These are phyloP conservation scores for Oceanodroma leucorhoa DNA, from an alignment of 2,797 vertebrate species.

Conservation along the genomic window DNA sequence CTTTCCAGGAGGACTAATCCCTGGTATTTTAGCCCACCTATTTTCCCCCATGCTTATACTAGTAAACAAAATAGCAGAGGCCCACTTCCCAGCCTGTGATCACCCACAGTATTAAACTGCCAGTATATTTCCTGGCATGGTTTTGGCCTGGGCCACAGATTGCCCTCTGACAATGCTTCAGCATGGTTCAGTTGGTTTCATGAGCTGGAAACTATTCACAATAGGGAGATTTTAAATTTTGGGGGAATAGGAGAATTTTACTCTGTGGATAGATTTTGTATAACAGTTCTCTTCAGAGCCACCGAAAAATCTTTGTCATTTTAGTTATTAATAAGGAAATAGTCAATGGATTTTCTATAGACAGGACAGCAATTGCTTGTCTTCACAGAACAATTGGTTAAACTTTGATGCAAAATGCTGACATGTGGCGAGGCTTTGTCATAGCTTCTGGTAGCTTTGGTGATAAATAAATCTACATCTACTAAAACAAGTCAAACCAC, in stretches of 20 bases:
- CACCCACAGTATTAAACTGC: background rate
- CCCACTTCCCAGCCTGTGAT: background rate
- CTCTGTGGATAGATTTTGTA: background rate
- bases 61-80: background rate
- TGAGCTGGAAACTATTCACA: background rate
- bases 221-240: background rate
- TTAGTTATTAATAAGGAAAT: background rate
- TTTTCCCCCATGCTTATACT: background rate
- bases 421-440: background rate
- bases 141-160: background rate
- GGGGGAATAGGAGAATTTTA: background rate
- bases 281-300: background rate
- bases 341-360: background rate
- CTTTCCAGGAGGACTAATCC: background rate
- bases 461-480: background rate
- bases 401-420: background rate
- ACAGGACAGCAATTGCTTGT: background rate
- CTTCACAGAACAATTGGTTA: background rate
- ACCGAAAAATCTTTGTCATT: background rate
- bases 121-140: background rate
- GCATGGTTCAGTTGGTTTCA: background rate
- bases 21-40: background rate
- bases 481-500: background rate
- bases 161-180: background rate
- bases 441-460: background rate